Conservation (phyloP, 1,140 invertebrate genomes). For the Drosophila navojoa region DNA sequence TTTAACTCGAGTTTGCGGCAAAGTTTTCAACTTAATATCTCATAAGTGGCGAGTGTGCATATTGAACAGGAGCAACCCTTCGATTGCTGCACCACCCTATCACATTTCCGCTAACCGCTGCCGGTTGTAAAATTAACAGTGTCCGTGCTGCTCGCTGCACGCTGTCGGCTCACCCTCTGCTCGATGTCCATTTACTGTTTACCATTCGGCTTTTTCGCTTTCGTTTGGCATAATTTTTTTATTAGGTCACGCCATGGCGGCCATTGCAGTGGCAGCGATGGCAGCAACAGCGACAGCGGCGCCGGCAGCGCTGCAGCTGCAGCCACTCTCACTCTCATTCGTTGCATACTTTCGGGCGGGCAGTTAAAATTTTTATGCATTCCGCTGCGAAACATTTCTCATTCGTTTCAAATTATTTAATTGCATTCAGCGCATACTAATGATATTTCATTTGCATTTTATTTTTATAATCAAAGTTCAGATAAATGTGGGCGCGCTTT, state of each 20-base stretch:
- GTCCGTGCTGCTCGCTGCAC: constrained; percentile 15
- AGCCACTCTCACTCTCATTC: constrained; percentile 32
- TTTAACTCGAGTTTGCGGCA: constrained; percentile 68
- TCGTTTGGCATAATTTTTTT: constrained; percentile 80
- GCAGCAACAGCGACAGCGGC: constrained; percentile 19
- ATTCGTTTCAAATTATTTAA: constrained; percentile 66
- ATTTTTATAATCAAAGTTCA: neutral
- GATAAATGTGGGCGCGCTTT: too few species aligned
- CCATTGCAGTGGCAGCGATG: constrained; percentile 54
- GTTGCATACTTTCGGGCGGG: constrained; percentile 41
- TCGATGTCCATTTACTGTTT: constrained; percentile 31
- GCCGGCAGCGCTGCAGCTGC: constrained; percentile 15
- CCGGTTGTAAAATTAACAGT: constrained; percentile 59
- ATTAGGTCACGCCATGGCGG: constrained; percentile 69
- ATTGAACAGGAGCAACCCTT: constrained; percentile 45
- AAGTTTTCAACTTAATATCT: constrained; percentile 81
- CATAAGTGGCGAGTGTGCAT: constrained; percentile 71
- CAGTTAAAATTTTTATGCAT: constrained; percentile 38
- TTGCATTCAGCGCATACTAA: constrained; percentile 32
- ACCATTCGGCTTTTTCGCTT: constrained; percentile 58
- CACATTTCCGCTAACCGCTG: constrained; percentile 38
- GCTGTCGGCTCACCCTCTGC: neutral
- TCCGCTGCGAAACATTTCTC: constrained; percentile 19
- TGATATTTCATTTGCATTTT: constrained; percentile 1
- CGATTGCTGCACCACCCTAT: neutral